Evolutionary conservation across 1,140 invertebrate genomes (phyloP).

Genomic region (Pantala flavescens): DNA sequence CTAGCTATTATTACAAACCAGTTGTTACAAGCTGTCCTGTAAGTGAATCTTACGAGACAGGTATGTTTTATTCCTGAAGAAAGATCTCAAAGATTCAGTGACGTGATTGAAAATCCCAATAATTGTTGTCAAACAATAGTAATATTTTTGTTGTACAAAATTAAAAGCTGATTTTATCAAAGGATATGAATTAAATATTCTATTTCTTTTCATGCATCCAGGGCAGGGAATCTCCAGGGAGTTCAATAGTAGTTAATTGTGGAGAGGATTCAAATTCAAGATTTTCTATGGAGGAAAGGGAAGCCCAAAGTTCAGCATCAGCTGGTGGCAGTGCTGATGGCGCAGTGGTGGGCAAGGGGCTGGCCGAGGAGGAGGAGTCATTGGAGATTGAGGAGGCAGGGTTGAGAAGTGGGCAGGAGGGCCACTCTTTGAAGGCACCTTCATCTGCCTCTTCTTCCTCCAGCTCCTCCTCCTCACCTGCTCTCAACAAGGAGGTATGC

Average conservation of each 20-base stretch:
- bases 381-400: neutral
- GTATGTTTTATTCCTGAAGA: too few species aligned
- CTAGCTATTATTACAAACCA: too few species aligned
- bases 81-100: too few species aligned
- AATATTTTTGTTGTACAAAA: too few species aligned
- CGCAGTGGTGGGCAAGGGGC: neutral
- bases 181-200: too few species aligned
- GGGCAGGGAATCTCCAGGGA: neutral
- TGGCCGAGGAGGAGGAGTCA: neutral
- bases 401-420: neutral
- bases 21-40: too few species aligned
- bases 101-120: too few species aligned
- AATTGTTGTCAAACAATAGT: too few species aligned
- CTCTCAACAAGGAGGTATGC: constrained; percentile 2
- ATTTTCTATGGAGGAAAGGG: neutral
- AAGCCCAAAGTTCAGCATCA: neutral
- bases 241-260: neutral
- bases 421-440: neutral
- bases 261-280: neutral
- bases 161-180: too few species aligned
- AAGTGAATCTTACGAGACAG: too few species aligned
- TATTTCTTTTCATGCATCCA: neutral
- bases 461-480: neutral
- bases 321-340: neutral
- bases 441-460: neutral